These are phyloP conservation scores for Synodontis membranacea DNA, from an alignment of 2,113 vertebrate genomes.

Conservation along the genomic window DNA sequence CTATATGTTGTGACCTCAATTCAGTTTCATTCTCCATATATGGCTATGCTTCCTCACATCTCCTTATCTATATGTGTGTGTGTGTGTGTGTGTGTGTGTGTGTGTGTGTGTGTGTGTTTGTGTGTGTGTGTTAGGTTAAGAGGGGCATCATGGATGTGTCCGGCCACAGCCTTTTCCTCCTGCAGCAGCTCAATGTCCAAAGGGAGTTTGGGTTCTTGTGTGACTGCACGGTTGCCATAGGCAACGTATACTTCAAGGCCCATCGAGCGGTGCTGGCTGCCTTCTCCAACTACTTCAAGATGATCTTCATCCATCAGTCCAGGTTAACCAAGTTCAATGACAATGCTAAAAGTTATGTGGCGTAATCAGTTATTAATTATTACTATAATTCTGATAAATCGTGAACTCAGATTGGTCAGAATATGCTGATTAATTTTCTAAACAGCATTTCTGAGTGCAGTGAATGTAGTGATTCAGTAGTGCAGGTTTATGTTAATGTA, in stretches of 20 bases:
- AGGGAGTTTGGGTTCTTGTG: conserved; percentile 97
- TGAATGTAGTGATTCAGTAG: too few relatives aligned
- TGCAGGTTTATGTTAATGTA: neutral
- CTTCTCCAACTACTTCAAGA: conserved; percentile 99
- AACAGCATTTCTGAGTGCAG: too few relatives aligned
- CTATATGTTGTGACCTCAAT: neutral
- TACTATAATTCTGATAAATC: neutral
- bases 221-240: conserved; percentile 96
- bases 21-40: neutral
- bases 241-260: conserved; percentile 98
- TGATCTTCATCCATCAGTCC: conserved; percentile 99
- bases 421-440: neutral
- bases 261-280: conserved; percentile 94
- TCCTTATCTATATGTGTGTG: conserved; percentile 20
- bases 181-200: conserved; percentile 97
- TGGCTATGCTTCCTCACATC: neutral
- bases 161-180: conserved; percentile 89
- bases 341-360: neutral
- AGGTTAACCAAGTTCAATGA: conserved; percentile 73
- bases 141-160: conserved; percentile 83
- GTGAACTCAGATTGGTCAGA: neutral
- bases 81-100: conserved; percentile 43
- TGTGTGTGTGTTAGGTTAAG: conserved; percentile 49
- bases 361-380: neutral
- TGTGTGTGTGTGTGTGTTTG: conserved; percentile 40